Evolutionary conservation across 2,113 vertebrate species (phyloP), one percentile per base, ranked within the genome.

Genomic region (Corythornis vintsioides): DNA sequence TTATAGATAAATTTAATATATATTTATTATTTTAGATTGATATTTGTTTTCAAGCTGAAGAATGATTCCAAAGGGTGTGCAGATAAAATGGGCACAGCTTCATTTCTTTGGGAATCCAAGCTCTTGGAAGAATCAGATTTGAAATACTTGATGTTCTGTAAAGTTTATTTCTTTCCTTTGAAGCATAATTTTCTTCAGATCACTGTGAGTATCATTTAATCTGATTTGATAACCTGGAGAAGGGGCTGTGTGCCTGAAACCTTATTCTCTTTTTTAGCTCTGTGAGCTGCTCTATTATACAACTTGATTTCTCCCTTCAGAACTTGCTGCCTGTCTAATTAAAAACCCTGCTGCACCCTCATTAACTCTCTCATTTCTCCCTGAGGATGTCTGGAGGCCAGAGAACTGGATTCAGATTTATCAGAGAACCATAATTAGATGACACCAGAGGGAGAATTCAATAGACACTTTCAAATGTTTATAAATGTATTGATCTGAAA

Each of bases 131-230:
- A 35, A 35, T 35, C 35, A 35, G 35, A 3, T 80, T 86, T 78
- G 21, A 76, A 95, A 90, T 59, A 78, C 35, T 48, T 81, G n/a
- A 60, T 86, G 22, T 35, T 57, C 66, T 85, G 4, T 56, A 24
- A 83, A 89, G 71, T 94, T 94, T 96, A 50, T 95, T 91, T 92
- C 45, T 95, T 91, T 92, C 45, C 24, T 96, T 81, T 89, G 69
- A 67, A 79, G 53, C 19, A 52, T 72, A 89, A 82, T 65, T 89
- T 74, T 78, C 48, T 76, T 91, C 73, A 84, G 72, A 89, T 48
- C 85, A 87, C 14, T 81, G 64, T 65, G n/a, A 61, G n/a, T 65
- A 48, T 66, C 60, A 60, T 86, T 95, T 93, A 48, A 25, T 74
- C 57, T 93, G 64, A 75, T 78, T 87, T 77, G 77, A 81, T 84